Percentiles rank a stretch among this genome's conserved stretches.
These are phyloP conservation scores for Psittacara wagleri DNA, from an alignment of 2,113 vertebrate species.

Conservation along the genomic window DNA sequence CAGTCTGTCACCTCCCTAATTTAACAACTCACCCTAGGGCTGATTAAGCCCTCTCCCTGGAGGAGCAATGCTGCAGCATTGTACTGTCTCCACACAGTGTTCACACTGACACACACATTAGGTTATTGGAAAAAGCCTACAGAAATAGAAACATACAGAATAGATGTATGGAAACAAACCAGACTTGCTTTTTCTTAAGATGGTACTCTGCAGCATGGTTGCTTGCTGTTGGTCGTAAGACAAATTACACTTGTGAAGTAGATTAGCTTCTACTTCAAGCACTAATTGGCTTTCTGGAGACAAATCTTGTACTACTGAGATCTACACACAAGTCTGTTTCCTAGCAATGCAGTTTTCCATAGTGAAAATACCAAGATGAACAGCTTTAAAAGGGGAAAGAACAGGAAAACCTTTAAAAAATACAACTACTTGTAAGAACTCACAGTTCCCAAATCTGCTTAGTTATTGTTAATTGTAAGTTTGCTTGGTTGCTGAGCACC, in stretches of 20 bases:
- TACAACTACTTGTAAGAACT: neutral
- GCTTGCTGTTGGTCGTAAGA: neutral
- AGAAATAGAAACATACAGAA: neutral
- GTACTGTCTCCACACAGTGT: neutral
- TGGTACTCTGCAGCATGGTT: neutral
- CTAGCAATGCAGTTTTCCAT: neutral
- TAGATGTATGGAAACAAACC: neutral
- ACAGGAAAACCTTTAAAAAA: neutral
- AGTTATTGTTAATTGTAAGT: neutral
- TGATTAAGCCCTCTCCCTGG: neutral
- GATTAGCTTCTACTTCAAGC: neutral
- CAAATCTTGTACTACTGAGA: neutral
- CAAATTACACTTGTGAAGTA: neutral
- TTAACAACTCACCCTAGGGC: neutral
- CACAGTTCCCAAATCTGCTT: neutral
- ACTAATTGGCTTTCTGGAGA: constrained; percentile 21
- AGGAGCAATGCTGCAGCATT: neutral
- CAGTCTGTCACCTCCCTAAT: neutral
- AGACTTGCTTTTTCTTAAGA: neutral
- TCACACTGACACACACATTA: neutral
- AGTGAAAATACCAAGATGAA: neutral
- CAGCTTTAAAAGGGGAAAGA: neutral
- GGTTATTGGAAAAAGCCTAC: neutral
- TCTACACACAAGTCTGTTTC: neutral
- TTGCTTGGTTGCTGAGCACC: neutral